Percentiles rank a stretch among this genome's conserved stretches.
Evolutionary conservation across 2,113 vertebrate genomes (phyloP).

Genomic region (Hypocryptadius cinnamomeus): DNA sequence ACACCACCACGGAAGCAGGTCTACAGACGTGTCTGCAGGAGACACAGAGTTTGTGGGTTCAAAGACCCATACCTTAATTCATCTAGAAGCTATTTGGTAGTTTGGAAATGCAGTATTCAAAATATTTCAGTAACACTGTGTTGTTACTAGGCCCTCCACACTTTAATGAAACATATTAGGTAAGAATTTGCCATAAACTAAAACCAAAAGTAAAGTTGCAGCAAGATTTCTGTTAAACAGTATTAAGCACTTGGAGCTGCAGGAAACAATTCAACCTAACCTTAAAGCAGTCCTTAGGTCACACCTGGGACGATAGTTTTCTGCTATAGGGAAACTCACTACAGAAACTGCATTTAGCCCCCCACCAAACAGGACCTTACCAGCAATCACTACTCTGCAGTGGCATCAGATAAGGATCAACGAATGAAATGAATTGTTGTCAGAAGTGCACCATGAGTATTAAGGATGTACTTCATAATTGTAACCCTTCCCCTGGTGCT

Average conservation of each 20-base stretch:
- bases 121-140: neutral
- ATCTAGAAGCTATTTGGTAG: neutral
- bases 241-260: neutral
- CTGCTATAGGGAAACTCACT: neutral
- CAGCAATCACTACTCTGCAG: neutral
- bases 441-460: neutral
- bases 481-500: rapidly evolving
- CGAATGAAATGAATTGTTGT: neutral
- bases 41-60: neutral
- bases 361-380: neutral
- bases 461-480: neutral
- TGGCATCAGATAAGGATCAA: neutral
- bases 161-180: neutral
- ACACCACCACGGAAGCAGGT: neutral
- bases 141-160: neutral
- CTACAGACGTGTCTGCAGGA: neutral
- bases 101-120: neutral
- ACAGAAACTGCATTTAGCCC: neutral
- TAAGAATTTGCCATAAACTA: neutral
- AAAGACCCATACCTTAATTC: neutral
- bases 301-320: neutral
- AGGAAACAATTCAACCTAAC: neutral
- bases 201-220: neutral
- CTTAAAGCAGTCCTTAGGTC: neutral
- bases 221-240: neutral